Evolutionary conservation across 2,888 invertebrate species (phyloP).

Genomic region (Mesorhabditis spiculigera): DNA sequence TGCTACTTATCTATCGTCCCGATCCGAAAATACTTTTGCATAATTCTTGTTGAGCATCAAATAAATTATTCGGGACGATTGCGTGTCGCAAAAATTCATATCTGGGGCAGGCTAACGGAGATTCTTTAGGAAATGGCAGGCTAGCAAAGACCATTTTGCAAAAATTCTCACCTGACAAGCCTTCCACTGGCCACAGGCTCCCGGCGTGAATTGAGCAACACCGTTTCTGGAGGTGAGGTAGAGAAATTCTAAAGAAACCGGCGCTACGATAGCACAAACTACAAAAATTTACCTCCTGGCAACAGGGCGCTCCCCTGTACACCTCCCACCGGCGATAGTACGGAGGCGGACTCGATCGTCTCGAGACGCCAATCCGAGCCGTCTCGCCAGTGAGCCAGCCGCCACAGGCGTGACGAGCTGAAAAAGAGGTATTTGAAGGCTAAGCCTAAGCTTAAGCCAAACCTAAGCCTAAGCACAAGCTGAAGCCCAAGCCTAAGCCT

Average conservation of each 20-base stretch:
- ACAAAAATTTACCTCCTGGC: constrained; percentile 21
- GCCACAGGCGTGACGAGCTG: constrained; percentile 28
- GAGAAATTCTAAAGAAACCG: constrained; percentile 30
- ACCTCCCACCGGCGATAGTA: constrained; percentile 13
- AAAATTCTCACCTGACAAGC: constrained; percentile 19
- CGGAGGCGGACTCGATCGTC: constrained; percentile 18
- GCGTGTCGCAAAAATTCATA: too few species aligned
- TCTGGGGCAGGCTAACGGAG: too few species aligned
- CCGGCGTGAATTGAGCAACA: constrained; percentile 31
- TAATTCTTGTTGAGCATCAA: too few species aligned
- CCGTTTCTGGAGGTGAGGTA: constrained; percentile 27
- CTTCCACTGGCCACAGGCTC: constrained; percentile 20
- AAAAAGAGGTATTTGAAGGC: neutral
- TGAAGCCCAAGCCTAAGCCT: too few species aligned
- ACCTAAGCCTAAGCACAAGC: too few species aligned
- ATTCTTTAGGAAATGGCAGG: too few species aligned
- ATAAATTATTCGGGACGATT: too few species aligned
- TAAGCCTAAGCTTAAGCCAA: too few species aligned
- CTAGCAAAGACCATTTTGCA: too few species aligned
- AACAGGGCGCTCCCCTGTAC: constrained; percentile 20
- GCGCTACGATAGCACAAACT: neutral
- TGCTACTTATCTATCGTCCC: too few species aligned
- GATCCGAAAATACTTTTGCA: too few species aligned
- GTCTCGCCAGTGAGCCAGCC: constrained; percentile 42
- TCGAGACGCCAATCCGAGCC: constrained; percentile 36